These are phyloP conservation scores for Drosophila melanocephala DNA, from an alignment of 2,888 invertebrate genomes.

Conservation along the genomic window DNA sequence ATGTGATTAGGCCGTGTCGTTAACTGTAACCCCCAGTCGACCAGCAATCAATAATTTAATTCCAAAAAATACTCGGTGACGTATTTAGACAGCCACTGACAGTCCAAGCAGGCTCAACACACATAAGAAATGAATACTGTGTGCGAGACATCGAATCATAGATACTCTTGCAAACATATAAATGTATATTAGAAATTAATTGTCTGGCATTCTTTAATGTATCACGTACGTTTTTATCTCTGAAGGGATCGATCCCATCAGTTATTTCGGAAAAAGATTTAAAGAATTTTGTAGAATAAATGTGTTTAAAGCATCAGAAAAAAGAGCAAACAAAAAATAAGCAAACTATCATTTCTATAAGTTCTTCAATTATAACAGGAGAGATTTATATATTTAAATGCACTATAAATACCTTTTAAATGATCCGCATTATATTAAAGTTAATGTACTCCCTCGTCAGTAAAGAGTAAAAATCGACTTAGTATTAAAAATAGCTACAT, in stretches of 20 bases:
- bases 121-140: constrained; percentile 24
- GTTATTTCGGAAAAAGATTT: neutral
- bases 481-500: constrained; percentile 69
- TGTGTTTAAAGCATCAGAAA: neutral
- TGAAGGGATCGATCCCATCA: neutral
- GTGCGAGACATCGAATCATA: neutral
- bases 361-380: neutral
- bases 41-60: constrained; percentile 71
- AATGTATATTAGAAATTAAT: neutral
- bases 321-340: neutral
- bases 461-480: constrained; percentile 38
- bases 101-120: constrained; percentile 54
- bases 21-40: constrained; percentile 59
- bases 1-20: constrained; percentile 79
- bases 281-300: neutral
- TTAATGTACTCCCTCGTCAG: neutral
- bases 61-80: constrained; percentile 55
- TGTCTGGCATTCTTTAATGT: neutral
- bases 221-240: neutral
- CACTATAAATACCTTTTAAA: neutral
- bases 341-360: neutral
- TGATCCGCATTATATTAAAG: neutral
- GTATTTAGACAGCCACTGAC: constrained; percentile 76
- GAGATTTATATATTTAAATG: neutral
- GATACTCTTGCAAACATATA: constrained; percentile 40